Conservation (phyloP, 2,888 invertebrate genomes). For the Euzophera pinguis region DNA sequence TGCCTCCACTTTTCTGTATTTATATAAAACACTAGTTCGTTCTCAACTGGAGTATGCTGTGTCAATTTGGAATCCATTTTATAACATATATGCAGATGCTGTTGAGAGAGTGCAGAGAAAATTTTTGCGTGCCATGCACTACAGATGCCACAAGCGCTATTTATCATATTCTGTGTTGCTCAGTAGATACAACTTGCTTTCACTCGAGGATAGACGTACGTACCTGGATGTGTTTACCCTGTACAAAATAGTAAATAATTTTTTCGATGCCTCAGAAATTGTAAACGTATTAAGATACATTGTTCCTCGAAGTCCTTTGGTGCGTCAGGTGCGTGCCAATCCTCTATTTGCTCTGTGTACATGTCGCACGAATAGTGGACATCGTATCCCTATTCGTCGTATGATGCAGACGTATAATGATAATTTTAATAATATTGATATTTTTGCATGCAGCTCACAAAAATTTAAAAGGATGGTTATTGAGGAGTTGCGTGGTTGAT, state of each 20-base stretch:
- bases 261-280: neutral
- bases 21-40: neutral
- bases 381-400: constrained; percentile 17
- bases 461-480: neutral
- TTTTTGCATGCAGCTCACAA: neutral
- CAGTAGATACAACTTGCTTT: neutral
- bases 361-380: constrained; percentile 5
- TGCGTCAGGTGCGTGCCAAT: neutral
- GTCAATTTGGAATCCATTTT: neutral
- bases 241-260: neutral
- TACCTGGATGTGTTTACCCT: neutral
- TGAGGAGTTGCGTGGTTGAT: too few relatives aligned
- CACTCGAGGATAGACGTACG: neutral
- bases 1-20: neutral
- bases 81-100: neutral
- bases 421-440: neutral
- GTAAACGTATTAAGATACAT: neutral
- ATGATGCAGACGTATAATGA: neutral
- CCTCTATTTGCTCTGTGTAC: neutral
- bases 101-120: neutral
- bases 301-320: neutral
- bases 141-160: neutral
- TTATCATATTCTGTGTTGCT: neutral
- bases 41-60: neutral
- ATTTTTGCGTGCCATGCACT: neutral